These are phyloP conservation scores for Hippocampus kuda DNA, from an alignment of 2,797 vertebrate species.

Conservation along the genomic window DNA sequence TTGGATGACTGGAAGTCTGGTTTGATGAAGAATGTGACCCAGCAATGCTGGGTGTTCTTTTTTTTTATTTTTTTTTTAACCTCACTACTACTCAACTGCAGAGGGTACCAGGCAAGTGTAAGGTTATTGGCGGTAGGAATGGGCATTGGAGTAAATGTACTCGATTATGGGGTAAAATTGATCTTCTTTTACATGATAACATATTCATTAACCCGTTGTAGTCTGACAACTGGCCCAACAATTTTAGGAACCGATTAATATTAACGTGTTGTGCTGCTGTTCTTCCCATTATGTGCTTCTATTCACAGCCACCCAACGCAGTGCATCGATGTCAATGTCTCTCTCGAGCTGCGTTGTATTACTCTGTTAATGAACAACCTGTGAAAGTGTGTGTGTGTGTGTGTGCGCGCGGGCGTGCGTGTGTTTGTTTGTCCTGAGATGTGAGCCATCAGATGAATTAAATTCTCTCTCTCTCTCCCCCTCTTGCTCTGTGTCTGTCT, in stretches of 20 bases:
- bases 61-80: neutral
- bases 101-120: no score
- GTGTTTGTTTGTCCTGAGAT: conserved; percentile 23
- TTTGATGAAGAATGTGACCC: neutral
- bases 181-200: neutral
- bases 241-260: neutral
- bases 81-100: no score
- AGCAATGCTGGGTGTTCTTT: neutral
- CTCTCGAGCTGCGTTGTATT: conserved; percentile 26
- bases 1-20: neutral
- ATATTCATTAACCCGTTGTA: neutral
- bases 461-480: conserved; percentile 41
- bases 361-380: conserved; percentile 25
- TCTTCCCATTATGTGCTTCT: neutral
- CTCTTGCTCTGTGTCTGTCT: conserved; percentile 6
- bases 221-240: neutral
- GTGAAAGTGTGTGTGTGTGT: neutral
- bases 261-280: neutral
- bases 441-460: conserved; percentile 61
- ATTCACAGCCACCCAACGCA: neutral
- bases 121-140: no score
- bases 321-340: neutral
- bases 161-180: no score
- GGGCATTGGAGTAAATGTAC: no score
- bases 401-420: conserved; percentile 7